Evolutionary conservation across 1,140 invertebrate species (phyloP).

Genomic region (Psix sp.): DNA sequence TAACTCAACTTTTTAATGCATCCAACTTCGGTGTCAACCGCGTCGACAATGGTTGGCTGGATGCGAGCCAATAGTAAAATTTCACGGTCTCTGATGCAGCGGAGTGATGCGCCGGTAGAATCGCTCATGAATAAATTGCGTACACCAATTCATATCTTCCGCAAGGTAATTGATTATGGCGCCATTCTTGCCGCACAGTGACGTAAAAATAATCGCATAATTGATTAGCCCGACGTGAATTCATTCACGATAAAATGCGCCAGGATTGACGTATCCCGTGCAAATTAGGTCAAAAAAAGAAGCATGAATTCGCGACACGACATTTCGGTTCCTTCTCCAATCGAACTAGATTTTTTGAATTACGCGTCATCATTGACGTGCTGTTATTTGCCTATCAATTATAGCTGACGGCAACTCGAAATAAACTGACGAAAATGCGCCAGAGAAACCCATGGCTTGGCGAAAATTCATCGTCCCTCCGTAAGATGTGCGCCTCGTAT

Average conservation of each 20-base stretch:
- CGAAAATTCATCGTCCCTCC: constrained; percentile 25
- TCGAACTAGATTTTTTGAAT: constrained; percentile 35
- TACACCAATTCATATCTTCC: no score
- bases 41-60: no score
- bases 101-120: no score
- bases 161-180: no score
- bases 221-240: constrained; percentile 24
- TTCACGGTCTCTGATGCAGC: no score
- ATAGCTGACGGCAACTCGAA: neutral
- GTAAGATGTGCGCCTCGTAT: constrained; percentile 64
- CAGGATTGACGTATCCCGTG: constrained; percentile 33
- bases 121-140: no score
- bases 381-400: no score
- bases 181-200: no score
- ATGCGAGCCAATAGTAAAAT: no score
- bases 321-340: constrained; percentile 2
- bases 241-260: constrained; percentile 27
- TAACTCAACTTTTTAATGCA: no score
- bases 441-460: no score
- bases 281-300: constrained; percentile 43
- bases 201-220: constrained; percentile 43
- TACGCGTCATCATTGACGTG: constrained; percentile 8
- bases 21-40: no score
- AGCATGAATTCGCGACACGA: neutral
- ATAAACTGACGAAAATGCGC: constrained; percentile 3